Conservation (phyloP, 92 coral and sea anemone genomes). For the Siderastrea siderea region DNA sequence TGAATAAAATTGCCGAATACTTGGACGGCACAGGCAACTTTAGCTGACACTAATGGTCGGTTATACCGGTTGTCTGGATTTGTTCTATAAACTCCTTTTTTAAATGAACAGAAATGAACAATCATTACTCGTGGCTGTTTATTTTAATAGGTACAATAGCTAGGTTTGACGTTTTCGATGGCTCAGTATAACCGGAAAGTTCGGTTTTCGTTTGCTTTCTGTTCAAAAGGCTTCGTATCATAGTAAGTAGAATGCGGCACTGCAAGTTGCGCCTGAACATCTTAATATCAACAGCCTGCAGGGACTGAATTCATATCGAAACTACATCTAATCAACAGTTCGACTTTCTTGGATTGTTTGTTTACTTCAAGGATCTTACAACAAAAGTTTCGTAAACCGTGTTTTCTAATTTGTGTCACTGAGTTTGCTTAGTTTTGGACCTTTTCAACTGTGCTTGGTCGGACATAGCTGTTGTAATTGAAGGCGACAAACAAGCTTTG, state of each 20-base stretch:
- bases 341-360: slow-evolving; percentile 18
- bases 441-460: not conserved
- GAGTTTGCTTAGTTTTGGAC: not conserved
- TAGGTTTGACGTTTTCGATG: too few relatives aligned
- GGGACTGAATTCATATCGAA: not conserved
- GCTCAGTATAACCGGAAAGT: too few relatives aligned
- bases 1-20: slow-evolving; percentile 17
- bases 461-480: not conserved
- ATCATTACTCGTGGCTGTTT: too few relatives aligned
- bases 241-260: too few relatives aligned
- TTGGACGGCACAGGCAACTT: not conserved
- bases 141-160: too few relatives aligned
- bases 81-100: too few relatives aligned
- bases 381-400: slow-evolving; percentile 18
- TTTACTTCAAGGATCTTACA: slow-evolving; percentile 38
- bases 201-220: too few relatives aligned
- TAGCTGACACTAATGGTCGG: not conserved
- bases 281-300: not conserved
- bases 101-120: too few relatives aligned
- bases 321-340: slow-evolving; percentile 10
- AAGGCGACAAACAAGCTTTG: slow-evolving; percentile 9
- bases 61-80: not conserved
- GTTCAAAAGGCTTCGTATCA: too few relatives aligned
- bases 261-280: not conserved
- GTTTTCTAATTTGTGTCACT: not conserved